Conservation (phyloP, 2,797 vertebrate genomes). For the Xerus rutilus region DNA sequence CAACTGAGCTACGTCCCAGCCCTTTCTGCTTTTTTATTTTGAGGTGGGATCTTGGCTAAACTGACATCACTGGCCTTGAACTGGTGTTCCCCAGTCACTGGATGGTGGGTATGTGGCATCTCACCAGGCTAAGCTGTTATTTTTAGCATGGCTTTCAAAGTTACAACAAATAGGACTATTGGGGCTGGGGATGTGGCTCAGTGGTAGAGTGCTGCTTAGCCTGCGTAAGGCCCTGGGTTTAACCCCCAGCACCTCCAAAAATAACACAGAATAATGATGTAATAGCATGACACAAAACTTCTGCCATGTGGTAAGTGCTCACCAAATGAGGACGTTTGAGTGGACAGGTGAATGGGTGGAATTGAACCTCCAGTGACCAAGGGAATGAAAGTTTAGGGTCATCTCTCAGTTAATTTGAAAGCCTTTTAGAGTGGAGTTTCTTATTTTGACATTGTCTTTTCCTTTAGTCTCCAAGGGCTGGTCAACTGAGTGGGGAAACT, state of each 20-base stretch:
- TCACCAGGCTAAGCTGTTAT: neutral
- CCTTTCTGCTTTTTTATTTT: neutral
- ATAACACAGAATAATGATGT: too few relatives aligned
- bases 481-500: neutral
- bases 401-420: neutral
- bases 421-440: neutral
- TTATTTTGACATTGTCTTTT: neutral
- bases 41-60: neutral
- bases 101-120: neutral
- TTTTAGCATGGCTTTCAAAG: neutral
- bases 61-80: neutral
- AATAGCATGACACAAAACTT: neutral
- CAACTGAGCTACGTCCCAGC: neutral
- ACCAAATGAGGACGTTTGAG: neutral
- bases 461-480: neutral
- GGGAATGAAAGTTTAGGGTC: neutral
- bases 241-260: neutral
- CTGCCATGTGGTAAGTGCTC: neutral
- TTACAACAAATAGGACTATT: neutral
- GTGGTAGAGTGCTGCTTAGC: neutral
- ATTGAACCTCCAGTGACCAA: slow-evolving; percentile 13
- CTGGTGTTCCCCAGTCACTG: neutral
- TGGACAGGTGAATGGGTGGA: accelerated
- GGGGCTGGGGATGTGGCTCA: neutral
- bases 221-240: neutral